A percentile compares a stretch with the other conserved stretches of the same genome.
Conservation (phyloP, 2,888 invertebrate genomes). For the Campoplex nolae region DNA sequence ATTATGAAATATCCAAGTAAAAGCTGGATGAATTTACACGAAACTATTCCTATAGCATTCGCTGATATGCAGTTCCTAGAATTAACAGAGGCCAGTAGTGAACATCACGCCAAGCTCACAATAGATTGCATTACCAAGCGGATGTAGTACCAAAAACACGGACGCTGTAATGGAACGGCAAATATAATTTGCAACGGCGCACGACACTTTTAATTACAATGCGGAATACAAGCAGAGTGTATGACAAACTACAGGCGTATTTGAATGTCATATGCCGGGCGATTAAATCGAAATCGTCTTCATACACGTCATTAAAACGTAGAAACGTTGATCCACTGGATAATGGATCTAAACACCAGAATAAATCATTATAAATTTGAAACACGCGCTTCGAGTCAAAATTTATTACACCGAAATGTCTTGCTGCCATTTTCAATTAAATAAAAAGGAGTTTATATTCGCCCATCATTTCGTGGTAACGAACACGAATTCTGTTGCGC, state of each 20-base stretch:
- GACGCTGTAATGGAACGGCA: not conserved
- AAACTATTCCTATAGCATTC: conserved; percentile 11
- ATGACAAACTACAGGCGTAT: conserved; percentile 11
- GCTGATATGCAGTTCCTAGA: not conserved
- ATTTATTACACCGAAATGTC: not conserved
- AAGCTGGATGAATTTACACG: conserved; percentile 23
- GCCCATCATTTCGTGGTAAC: not conserved
- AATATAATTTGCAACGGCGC: conserved; percentile 48
- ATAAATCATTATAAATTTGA: not conserved
- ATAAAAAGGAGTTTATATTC: not conserved
- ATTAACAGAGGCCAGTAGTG: conserved; percentile 1
- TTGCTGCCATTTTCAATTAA: not conserved
- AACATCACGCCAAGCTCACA: conserved; percentile 30
- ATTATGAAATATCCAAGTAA: conserved; percentile 33
- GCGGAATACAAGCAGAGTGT: conserved; percentile 27
- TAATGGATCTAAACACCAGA: not conserved
- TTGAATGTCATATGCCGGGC: not conserved
- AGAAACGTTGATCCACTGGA: not conserved
- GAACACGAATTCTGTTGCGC: not conserved
- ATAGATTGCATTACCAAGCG: conserved; percentile 45
- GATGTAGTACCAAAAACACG: conserved; percentile 24
- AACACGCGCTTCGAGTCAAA: not conserved
- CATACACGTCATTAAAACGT: not conserved
- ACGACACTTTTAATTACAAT: conserved; percentile 56
- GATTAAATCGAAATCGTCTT: conserved; percentile 18